These are phyloP conservation scores for Poliocrania exsul DNA, from an alignment of 2,797 vertebrate species.

Conservation along the genomic window DNA sequence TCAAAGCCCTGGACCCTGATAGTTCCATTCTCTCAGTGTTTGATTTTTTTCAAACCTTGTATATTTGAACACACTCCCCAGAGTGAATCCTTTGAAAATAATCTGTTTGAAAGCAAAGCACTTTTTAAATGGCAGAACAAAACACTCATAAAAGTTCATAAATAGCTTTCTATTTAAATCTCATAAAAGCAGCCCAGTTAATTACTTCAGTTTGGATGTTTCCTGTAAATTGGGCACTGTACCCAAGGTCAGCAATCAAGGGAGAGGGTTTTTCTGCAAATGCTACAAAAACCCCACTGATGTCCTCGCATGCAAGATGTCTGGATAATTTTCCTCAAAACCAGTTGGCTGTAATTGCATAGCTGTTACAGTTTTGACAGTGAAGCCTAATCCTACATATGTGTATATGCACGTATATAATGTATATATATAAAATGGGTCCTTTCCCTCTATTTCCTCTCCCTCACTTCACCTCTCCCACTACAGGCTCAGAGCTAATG, in stretches of 20 bases:
- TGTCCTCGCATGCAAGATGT: not conserved
- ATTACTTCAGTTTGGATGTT: constrained; percentile 77
- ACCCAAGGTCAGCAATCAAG: constrained; percentile 69
- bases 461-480: not conserved
- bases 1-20: constrained; percentile 67
- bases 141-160: constrained; percentile 76
- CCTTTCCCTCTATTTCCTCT: not conserved
- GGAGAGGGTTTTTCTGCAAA: constrained; percentile 45
- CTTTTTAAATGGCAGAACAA: constrained; percentile 72
- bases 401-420: not conserved
- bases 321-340: not conserved
- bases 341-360: not conserved
- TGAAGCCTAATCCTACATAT: not conserved
- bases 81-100: constrained; percentile 73
- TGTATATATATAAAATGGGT: rapidly evolving
- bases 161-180: constrained; percentile 76
- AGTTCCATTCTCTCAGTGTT: not conserved
- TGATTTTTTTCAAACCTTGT: constrained; percentile 61
- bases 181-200: constrained; percentile 78
- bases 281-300: not conserved
- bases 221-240: constrained; percentile 61
- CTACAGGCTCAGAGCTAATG: constrained; percentile 96
- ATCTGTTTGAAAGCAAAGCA: constrained; percentile 69
- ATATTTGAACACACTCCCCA: constrained; percentile 77
- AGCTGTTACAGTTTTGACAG: not conserved